Conservation (phyloP, 1,140 invertebrate species). For the Dinoponera quadriceps region DNA sequence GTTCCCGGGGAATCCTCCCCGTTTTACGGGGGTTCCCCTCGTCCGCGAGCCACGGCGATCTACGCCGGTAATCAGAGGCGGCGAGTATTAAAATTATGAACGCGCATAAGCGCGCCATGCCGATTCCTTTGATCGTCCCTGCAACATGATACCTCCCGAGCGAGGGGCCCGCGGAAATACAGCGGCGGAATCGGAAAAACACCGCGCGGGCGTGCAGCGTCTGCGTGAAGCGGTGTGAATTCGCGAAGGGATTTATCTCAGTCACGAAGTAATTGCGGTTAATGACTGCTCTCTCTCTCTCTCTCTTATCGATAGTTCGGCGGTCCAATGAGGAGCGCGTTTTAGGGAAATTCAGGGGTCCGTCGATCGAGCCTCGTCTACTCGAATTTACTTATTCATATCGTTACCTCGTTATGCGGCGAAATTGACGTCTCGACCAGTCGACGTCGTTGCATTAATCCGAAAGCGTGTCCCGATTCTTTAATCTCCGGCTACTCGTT, state of each 20-base stretch:
- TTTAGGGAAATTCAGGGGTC: neutral
- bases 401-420: slow-evolving; percentile 10
- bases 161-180: neutral
- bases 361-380: neutral
- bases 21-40: slow-evolving; percentile 9
- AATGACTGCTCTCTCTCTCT: too few species aligned
- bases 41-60: slow-evolving; percentile 28
- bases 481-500: slow-evolving; percentile 8
- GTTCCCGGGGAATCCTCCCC: slow-evolving; percentile 24
- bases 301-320: too few species aligned
- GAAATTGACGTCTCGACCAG: slow-evolving; percentile 25
- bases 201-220: neutral
- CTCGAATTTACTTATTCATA: slow-evolving; percentile 18
- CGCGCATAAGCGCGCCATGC: slow-evolving; percentile 42
- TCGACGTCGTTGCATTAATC: slow-evolving; percentile 18
- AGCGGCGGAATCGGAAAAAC: slow-evolving; percentile 17
- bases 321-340: too few species aligned
- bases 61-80: slow-evolving; percentile 63
- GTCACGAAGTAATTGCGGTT: too few species aligned
- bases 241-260: neutral
- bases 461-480: slow-evolving; percentile 2
- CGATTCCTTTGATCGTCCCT: slow-evolving; percentile 64
- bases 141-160: slow-evolving; percentile 33
- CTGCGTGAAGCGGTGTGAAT: neutral
- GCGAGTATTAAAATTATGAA: slow-evolving; percentile 73